Percentiles rank a stretch among this genome's conserved stretches.
Conservation (phyloP, 2,888 invertebrate genomes). For the Criorhina ranunculi region DNA sequence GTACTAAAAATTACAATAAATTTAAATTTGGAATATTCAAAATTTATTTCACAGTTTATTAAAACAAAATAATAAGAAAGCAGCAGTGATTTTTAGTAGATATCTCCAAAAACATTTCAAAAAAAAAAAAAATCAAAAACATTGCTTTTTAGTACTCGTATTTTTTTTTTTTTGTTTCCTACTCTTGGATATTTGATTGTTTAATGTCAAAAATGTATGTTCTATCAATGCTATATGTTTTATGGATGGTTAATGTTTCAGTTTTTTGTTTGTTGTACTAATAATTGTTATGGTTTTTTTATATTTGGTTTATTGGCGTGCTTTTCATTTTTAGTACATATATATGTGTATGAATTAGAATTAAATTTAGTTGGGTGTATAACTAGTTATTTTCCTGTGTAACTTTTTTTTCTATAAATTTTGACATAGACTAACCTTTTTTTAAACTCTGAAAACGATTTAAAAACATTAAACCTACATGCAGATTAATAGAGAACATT, state of each 20-base stretch:
- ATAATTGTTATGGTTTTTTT: slow-evolving; percentile 23
- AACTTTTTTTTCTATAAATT: neutral
- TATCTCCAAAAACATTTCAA: slow-evolving; percentile 73
- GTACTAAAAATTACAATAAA: slow-evolving; percentile 69
- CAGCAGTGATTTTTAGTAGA: slow-evolving; percentile 79
- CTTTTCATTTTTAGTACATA: neutral
- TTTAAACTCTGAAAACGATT: no score
- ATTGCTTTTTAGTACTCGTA: slow-evolving; percentile 28
- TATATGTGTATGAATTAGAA: neutral
- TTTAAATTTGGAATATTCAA: slow-evolving; percentile 55
- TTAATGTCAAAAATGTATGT: slow-evolving; percentile 71
- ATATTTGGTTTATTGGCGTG: slow-evolving; percentile 51
- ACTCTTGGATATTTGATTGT: slow-evolving; percentile 63
- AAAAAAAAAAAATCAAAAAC: slow-evolving; percentile 29
- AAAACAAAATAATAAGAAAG: slow-evolving; percentile 59
- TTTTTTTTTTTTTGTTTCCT: slow-evolving; percentile 23
- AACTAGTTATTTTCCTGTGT: neutral
- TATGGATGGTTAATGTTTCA: slow-evolving; percentile 20
- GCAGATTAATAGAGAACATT: no score
- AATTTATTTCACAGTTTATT: slow-evolving; percentile 25
- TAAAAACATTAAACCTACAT: neutral
- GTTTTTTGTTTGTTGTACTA: slow-evolving; percentile 21
- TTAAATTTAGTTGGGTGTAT: slow-evolving; percentile 4
- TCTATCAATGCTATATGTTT: slow-evolving; percentile 19
- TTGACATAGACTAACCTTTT: no score